Evolutionary conservation across 2,797 vertebrate genomes (phyloP), one percentile per base, ranked within the genome.

Genomic region (Chloroceryle inda): DNA sequence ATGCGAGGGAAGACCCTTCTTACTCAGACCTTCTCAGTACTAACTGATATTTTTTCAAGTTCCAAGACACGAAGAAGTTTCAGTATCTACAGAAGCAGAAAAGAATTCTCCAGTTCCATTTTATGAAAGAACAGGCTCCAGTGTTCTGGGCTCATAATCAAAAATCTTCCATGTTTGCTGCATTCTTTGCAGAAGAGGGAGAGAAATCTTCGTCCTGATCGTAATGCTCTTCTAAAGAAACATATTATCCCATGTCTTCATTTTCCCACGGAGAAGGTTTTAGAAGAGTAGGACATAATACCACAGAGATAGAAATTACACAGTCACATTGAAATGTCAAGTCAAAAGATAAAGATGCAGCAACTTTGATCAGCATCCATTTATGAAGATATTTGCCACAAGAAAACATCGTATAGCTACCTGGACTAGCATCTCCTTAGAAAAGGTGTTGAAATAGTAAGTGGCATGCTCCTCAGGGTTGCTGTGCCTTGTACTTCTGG

Each of bases 371-470:
- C 8, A 85, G 73, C 16, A 77, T 26, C 18, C 49, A 35, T 61
- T 75, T 55, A 55, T n/a, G 59, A 91, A 56, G 49, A 63, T 23
- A 87, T 4, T 91, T 6, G 27, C 6, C 49, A 71, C 14, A 89
- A 22, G 38, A 40, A 52, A 85, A 78, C 74, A 95, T 11, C 1
- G 1, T 8, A n/a, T 45, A 77, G 92, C 94, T 98, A 99, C 99
- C 99, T 99, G 99, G 77, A 99, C 98, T 87, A 99, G 97, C 98
- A 99, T 98, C 92, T 99, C 99, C 97, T 99, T 99, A 40, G 99
- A 99, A 98, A 99, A 99, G 45, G 98, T 99, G 97, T 99, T 99
- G 96, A 99, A 99, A 97, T 99, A 99, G 74, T 99, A 99, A 75
- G 99, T 98, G n/a, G 99, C 99, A 21, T 99, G 98, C 87, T 99